Evolutionary conservation across 2,113 vertebrate species (phyloP).

Genomic region (Laticauda laticaudata): DNA sequence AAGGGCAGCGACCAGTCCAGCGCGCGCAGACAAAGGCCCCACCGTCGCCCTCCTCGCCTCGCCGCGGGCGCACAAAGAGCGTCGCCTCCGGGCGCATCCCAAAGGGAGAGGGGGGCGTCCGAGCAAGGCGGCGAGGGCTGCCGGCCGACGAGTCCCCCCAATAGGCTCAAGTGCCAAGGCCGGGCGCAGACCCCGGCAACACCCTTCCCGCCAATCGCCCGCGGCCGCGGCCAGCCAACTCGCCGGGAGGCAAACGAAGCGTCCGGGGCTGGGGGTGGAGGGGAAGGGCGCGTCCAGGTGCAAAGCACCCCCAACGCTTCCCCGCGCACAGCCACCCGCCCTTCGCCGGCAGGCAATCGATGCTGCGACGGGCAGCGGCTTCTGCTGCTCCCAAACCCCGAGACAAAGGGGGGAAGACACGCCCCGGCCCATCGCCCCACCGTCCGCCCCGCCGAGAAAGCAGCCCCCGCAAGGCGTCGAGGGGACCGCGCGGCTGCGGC

Average conservation of each 20-base stretch:
- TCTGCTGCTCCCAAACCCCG: background rate
- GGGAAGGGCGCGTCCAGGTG: background rate
- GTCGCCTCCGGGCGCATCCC: background rate
- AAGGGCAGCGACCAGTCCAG: background rate
- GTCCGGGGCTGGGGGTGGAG: background rate
- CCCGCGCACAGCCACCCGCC: background rate
- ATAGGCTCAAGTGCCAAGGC: background rate
- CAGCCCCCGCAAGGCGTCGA: background rate
- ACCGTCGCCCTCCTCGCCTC: background rate
- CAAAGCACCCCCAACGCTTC: background rate
- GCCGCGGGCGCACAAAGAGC: background rate
- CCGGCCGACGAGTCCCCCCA: background rate
- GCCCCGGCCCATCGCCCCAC: background rate
- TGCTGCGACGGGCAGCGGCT: background rate
- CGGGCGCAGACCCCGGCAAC: background rate
- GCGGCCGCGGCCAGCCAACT: background rate
- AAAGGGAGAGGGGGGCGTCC: background rate
- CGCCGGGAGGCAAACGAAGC: background rate
- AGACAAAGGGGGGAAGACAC: slow-evolving; percentile 8
- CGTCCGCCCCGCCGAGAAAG: background rate
- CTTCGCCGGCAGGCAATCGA: background rate
- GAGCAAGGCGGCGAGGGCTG: slow-evolving; percentile 15
- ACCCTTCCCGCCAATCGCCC: background rate
- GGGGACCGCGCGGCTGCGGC: background rate
- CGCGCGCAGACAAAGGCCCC: background rate